Conservation (phyloP, 2,113 vertebrate genomes). For the Coptodon rendalli region DNA sequence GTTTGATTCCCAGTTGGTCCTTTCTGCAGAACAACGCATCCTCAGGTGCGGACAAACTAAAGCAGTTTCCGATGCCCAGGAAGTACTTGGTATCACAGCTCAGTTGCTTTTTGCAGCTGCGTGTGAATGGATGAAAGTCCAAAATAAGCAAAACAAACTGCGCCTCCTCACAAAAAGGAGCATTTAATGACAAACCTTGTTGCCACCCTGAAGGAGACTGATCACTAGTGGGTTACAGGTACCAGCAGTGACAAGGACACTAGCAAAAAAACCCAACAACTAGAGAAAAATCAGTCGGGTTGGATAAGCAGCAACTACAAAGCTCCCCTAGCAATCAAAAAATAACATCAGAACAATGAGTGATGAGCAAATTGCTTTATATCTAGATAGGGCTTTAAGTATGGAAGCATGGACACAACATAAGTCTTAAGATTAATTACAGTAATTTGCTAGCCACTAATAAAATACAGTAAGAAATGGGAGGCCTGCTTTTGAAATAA, state of each 20-base stretch:
- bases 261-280: not conserved
- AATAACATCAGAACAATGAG: not conserved
- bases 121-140: not conserved
- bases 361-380: not conserved
- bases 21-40: not conserved
- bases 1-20: not conserved
- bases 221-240: not conserved
- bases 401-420: not conserved
- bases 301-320: not conserved
- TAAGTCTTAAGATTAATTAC: not conserved
- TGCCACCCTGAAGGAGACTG: fast-evolving
- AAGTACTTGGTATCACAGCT: not conserved
- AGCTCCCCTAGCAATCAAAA: not conserved
- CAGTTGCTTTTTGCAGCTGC: not conserved
- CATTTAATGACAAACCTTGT: not conserved
- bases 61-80: not conserved
- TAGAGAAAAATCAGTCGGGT: fast-evolving
- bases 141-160: not conserved
- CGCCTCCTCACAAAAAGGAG: not conserved
- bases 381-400: not conserved
- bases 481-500: not conserved
- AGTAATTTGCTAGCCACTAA: not conserved
- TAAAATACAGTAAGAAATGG: not conserved
- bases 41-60: not conserved
- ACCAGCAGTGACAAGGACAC: not conserved